phyloP scores from a whole-genome alignment of 2,888 invertebrate species.

The Aelia acuminata region DNA sequence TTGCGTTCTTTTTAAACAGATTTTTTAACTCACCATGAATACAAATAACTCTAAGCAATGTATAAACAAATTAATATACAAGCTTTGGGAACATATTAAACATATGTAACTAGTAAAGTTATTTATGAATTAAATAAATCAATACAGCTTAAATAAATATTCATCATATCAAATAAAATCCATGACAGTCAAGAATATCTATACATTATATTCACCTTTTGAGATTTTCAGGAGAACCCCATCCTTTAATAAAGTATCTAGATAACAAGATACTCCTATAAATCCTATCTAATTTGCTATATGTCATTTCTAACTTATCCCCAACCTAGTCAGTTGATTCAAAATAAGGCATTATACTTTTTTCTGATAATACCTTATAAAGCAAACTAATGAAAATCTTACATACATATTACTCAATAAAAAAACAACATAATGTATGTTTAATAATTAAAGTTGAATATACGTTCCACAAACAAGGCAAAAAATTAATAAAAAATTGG shows the following conservation, averaged over 20 bases:
- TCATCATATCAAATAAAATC: neutral
- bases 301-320: conserved; percentile 45
- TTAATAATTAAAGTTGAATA: neutral
- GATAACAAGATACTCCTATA: conserved; percentile 90
- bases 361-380: neutral
- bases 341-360: neutral
- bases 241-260: conserved; percentile 95
- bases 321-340: neutral
- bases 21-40: too few species aligned
- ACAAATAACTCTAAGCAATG: too few species aligned
- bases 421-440: neutral
- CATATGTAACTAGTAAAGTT: too few species aligned
- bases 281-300: conserved; percentile 78
- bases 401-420: neutral
- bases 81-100: too few species aligned
- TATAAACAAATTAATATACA: too few species aligned
- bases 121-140: too few species aligned
- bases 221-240: conserved; percentile 94
- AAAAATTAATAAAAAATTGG: neutral
- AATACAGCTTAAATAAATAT: too few species aligned
- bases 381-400: neutral
- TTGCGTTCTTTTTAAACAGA: too few species aligned
- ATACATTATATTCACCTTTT: conserved; percentile 75
- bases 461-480: neutral
- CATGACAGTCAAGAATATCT: neutral